phyloP scores from a whole-genome alignment of 2,113 vertebrate species.

The Calyptommatus sinebrachiatus region DNA sequence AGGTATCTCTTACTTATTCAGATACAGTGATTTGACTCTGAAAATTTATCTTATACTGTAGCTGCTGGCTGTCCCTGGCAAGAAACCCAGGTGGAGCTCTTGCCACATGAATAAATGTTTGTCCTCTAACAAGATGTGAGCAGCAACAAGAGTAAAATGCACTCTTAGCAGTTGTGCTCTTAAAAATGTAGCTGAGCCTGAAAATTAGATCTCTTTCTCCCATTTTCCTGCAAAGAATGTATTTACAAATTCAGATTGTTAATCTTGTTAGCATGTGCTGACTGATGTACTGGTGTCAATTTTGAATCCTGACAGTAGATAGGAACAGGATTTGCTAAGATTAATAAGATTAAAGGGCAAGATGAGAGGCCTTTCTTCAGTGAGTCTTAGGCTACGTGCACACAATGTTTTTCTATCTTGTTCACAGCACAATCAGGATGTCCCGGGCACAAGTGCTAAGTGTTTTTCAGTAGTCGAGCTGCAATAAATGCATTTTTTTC shows the following conservation, averaged over 20 bases:
- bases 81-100: slow-evolving; percentile 33
- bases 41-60: neutral
- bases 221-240: neutral
- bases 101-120: slow-evolving; percentile 5
- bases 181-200: neutral
- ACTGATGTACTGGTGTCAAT: neutral
- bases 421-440: no score
- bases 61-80: neutral
- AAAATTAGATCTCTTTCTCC: neutral
- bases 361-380: no score
- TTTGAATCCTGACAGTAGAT: neutral
- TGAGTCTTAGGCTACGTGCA: no score
- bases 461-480: no score
- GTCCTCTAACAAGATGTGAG: neutral
- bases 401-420: neutral
- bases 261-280: neutral
- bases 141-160: neutral
- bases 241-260: neutral
- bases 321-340: neutral
- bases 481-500: no score
- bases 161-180: neutral
- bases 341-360: neutral
- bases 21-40: neutral
- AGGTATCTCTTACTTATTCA: no score
- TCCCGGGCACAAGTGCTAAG: no score